These are phyloP conservation scores for Torymus auratus DNA, from an alignment of 2,888 invertebrate species.

Conservation along the genomic window DNA sequence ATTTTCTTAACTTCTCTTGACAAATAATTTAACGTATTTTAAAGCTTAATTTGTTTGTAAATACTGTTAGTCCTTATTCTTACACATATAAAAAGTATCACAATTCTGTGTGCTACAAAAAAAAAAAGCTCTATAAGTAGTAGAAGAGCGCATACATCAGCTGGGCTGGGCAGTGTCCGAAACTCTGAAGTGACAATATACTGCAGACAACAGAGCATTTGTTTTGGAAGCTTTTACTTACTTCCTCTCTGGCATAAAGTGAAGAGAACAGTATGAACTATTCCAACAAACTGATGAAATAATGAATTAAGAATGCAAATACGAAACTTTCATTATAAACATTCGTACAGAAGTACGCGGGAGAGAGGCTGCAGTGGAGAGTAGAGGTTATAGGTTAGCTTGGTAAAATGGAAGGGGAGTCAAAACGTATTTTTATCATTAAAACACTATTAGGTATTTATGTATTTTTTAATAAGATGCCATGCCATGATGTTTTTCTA, in stretches of 20 bases:
- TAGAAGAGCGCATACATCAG: no score
- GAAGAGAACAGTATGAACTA: no score
- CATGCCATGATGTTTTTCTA: not conserved
- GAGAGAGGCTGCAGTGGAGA: not conserved
- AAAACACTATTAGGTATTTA: conserved; percentile 44
- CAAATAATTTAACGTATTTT: not conserved
- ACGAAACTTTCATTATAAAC: conserved; percentile 8
- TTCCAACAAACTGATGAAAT: not conserved
- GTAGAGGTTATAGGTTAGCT: conserved; percentile 26
- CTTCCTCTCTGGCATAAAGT: no score
- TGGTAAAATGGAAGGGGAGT: conserved; percentile 21
- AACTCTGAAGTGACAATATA: no score
- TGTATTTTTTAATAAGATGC: not conserved
- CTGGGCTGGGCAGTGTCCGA: no score
- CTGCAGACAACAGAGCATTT: no score
- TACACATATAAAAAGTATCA: no score
- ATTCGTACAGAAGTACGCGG: not conserved
- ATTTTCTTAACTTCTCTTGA: not conserved
- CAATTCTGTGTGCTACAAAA: no score
- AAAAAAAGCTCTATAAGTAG: no score
- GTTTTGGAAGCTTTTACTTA: no score
- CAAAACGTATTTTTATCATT: conserved; percentile 16
- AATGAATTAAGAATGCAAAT: conserved; percentile 8
- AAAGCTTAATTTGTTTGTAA: no score
- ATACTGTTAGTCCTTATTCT: no score